A percentile compares a stretch with the other conserved stretches of the same genome.
Conservation (phyloP, 2,888 invertebrate species). For the Erannis defoliaria region DNA sequence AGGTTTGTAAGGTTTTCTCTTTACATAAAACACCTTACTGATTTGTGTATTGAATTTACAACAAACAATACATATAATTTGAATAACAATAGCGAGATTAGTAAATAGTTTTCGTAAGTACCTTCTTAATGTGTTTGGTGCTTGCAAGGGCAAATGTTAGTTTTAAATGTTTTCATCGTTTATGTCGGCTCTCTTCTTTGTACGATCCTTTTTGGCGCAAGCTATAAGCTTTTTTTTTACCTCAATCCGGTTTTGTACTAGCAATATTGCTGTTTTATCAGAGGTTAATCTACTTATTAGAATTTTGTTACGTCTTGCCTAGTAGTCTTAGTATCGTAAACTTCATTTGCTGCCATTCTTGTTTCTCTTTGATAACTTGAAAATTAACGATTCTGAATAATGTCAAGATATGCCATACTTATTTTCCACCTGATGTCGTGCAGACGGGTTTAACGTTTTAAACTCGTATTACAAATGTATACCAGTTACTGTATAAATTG, state of each 20-base stretch:
- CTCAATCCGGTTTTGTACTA: constrained; percentile 14
- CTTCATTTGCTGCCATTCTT: constrained; percentile 1
- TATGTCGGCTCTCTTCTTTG: background rate
- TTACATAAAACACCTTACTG: constrained; percentile 5
- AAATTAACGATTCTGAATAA: background rate
- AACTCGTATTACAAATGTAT: no score
- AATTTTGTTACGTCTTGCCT: constrained; percentile 11
- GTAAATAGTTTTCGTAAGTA: background rate
- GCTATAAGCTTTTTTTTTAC: background rate
- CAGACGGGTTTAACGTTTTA: no score
- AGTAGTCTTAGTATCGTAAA: background rate
- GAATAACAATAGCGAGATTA: background rate
- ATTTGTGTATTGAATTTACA: background rate
- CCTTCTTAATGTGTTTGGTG: background rate
- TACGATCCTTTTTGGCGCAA: background rate
- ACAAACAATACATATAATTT: background rate
- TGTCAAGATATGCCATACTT: background rate
- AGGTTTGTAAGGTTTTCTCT: constrained; percentile 13
- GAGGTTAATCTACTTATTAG: constrained; percentile 15
- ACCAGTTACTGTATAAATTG: no score
- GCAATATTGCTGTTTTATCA: constrained; percentile 13
- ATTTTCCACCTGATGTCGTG: background rate
- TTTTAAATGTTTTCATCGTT: background rate
- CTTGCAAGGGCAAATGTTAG: background rate
- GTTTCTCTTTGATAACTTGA: background rate